Evolutionary conservation across 2,113 vertebrate species (phyloP), one percentile per base, ranked within the genome.

Genomic region (Glaucomys volans): DNA sequence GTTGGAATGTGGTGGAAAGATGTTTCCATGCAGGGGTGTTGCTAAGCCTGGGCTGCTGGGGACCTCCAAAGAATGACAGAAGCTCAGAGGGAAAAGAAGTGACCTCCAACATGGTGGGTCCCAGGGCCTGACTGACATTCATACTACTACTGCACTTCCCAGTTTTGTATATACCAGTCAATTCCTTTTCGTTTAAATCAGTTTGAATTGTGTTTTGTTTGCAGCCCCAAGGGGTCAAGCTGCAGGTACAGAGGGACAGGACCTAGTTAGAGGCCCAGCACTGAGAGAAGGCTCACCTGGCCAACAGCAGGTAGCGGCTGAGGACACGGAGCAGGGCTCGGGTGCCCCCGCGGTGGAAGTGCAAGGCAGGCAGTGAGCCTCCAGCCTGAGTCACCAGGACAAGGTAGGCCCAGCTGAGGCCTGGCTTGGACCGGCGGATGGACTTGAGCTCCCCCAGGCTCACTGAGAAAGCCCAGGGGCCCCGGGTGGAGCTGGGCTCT

Each of bases 321-420:
- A 99, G 98, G 10, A 99, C 98, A 16, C 98, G 97, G 13, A 99
- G 98, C 79, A 99, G 98, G 84, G 99, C 99, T 0, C 99, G 98
- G n/a, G 99, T 99, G 37, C 99, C 99, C 3, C 99, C 99, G 1
- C 98, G 98, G 98, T 99, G 99, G 98, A 99, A 99, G 97, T 99
- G 99, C 75, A 99, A 98, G 1, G 99, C 98, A 0, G 99, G 99
- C 66, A 99, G 98, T 8, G 99, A 99, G 98, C 99, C 98, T 0
- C 99, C 99, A 0, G 99, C 99, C 88, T 99, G 98, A 57, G 99
- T 99, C 44, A 99, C 99, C 97, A 99, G 96, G 69, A 99, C 99
- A 79, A 99, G 97, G 97, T 99, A 99, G 95, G 99, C 99, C 92
- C 99, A 99, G 74, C 99, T 99, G 96, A 99, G 96, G n/a, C 99